These are phyloP conservation scores for Nipponacmea schrenckii DNA, from an alignment of 2,888 invertebrate species.

Conservation along the genomic window DNA sequence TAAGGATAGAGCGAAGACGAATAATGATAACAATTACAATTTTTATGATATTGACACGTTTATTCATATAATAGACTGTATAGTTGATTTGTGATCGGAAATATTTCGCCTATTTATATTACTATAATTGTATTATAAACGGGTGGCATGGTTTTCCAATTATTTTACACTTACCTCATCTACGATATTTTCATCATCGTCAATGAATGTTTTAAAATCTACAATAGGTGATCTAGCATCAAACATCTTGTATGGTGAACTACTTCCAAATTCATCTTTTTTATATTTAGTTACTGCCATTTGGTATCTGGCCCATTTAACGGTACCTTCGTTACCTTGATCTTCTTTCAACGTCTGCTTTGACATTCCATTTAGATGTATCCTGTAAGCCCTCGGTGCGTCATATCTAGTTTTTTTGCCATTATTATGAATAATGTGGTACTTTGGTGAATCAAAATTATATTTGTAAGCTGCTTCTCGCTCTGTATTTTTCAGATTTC, in stretches of 20 bases:
- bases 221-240: constrained; percentile 45
- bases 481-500: constrained; percentile 42
- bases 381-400: constrained; percentile 46
- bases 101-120: no score
- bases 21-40: no score
- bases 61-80: no score
- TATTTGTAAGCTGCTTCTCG: constrained; percentile 49
- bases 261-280: constrained; percentile 46
- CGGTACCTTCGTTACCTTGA: constrained; percentile 40
- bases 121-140: no score
- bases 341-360: constrained; percentile 44
- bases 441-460: constrained; percentile 53
- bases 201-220: constrained; percentile 47
- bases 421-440: constrained; percentile 53
- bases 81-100: no score
- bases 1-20: no score
- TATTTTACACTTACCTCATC: constrained; percentile 42
- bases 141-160: no score
- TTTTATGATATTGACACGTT: no score
- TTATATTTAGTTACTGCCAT: constrained; percentile 52
- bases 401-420: constrained; percentile 36
- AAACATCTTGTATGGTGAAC: constrained; percentile 48
- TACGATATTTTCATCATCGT: constrained; percentile 49
- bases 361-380: constrained; percentile 45
- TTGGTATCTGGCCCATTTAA: constrained; percentile 57